Conservation (phyloP, 2,888 invertebrate species). For the Apomyelois bistriatella region DNA sequence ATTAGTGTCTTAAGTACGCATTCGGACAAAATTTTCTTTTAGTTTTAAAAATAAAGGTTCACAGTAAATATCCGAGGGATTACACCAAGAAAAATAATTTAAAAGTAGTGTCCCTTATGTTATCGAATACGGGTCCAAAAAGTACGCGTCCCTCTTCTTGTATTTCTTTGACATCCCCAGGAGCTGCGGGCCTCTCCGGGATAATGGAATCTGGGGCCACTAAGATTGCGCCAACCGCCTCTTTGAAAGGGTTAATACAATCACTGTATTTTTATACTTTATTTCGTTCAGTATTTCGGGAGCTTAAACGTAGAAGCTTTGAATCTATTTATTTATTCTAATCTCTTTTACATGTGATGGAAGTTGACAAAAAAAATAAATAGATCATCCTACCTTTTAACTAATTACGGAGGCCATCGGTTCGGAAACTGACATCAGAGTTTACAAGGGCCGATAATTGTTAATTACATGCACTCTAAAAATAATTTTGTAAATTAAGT, state of each 20-base stretch:
- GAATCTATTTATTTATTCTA: not conserved
- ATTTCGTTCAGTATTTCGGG: not conserved
- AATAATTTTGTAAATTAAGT: too few relatives aligned
- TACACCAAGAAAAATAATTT: slow-evolving; percentile 27
- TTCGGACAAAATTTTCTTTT: too few relatives aligned
- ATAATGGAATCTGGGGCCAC: slow-evolving; percentile 59
- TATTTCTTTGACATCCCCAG: slow-evolving; percentile 59
- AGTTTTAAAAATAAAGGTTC: too few relatives aligned
- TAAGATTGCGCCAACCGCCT: slow-evolving; percentile 47
- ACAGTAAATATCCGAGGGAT: slow-evolving; percentile 7
- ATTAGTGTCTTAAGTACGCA: too few relatives aligned
- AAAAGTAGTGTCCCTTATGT: slow-evolving; percentile 34
- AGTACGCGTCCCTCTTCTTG: slow-evolving; percentile 30
- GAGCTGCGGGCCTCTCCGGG: slow-evolving; percentile 41
- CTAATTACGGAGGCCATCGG: too few relatives aligned
- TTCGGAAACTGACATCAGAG: too few relatives aligned
- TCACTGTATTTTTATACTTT: not conserved
- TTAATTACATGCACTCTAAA: too few relatives aligned
- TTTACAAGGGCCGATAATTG: too few relatives aligned
- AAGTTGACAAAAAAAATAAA: too few relatives aligned
- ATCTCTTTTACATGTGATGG: too few relatives aligned
- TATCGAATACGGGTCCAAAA: slow-evolving; percentile 38
- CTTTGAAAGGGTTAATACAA: slow-evolving; percentile 15
- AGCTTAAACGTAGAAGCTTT: not conserved
- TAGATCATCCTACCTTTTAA: too few relatives aligned